These are phyloP conservation scores for Euwallacea similis DNA, from an alignment of 1,140 invertebrate species.

Conservation along the genomic window DNA sequence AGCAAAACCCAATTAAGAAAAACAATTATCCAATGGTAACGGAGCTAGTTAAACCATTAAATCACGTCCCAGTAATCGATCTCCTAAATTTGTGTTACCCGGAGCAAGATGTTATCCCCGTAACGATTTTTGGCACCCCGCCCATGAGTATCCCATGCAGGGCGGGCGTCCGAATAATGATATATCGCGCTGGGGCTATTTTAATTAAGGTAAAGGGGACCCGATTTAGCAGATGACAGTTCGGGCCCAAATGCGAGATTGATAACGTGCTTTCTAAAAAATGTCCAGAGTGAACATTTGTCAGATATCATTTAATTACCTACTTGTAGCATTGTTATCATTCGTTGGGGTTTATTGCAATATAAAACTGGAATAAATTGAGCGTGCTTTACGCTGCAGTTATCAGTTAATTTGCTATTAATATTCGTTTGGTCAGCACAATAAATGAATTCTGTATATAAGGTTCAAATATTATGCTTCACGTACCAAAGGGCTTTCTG, in stretches of 20 bases:
- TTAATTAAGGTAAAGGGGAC: slow-evolving; percentile 36
- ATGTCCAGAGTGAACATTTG: background rate
- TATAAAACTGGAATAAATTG: no score
- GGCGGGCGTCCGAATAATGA: slow-evolving; percentile 31
- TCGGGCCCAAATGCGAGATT: slow-evolving; percentile 26
- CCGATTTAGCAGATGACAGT: slow-evolving; percentile 14
- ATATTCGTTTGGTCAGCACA: no score
- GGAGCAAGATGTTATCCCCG: slow-evolving; percentile 15
- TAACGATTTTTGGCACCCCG: slow-evolving; percentile 15
- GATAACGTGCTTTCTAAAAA: slow-evolving; percentile 5
- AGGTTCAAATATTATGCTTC: no score
- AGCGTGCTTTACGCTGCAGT: no score
- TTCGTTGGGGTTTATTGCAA: no score
- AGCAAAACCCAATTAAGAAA: background rate
- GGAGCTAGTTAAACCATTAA: background rate
- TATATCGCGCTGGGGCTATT: slow-evolving; percentile 28
- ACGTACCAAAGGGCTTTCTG: no score
- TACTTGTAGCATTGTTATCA: no score
- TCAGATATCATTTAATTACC: no score
- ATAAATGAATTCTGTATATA: no score
- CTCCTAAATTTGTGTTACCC: slow-evolving; percentile 14
- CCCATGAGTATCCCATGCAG: slow-evolving; percentile 20
- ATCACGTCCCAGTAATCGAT: slow-evolving; percentile 1
- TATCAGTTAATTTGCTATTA: no score
- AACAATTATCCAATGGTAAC: background rate